Evolutionary conservation across 2,113 vertebrate species (phyloP), one percentile per base, ranked within the genome.

Genomic region (Diadophis punctatus): DNA sequence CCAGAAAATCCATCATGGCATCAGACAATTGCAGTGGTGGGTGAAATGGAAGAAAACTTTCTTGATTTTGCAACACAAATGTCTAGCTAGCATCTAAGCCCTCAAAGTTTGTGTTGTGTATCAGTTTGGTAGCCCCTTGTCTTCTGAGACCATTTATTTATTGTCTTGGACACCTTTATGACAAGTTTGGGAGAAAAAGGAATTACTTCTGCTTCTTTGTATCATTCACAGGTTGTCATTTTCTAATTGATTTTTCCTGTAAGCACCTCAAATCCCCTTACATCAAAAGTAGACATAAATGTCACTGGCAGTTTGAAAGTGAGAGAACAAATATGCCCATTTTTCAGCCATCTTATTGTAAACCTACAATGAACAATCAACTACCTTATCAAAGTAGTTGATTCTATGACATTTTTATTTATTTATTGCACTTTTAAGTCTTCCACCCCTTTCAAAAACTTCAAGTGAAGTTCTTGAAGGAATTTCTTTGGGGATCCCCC

Each of bases 1-100:
- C 48, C 92, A 87, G 48, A 88, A 92, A 89, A 86, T 91, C 84
- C 90, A 60, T 91, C 68, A 80, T 87, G 94, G 90, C 84, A n/a
- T 53, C 60, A 86, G 90, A 85, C 55, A 92, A 1, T 95, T 94
- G 48, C 48, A 27, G 58, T 88, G 1, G 34, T 95, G 39, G 91
- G 39, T 85, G 86, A 92, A 94, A 30, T 86, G 49, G 90, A 12
- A 27, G 92, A 63, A 56, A 88, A 55, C 93, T 53, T 48, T 96
- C 55, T 91, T 55, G 68, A 25, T 92, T 80, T n/a, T 90, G 60
- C 80, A 88, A 43, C 52, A 11, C 86, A 34, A 63, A 30, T 11
- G 89, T 25, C 25, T 53, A 56, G 74, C 86, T 90, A 30, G 88
- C 20, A 53, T 34, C 18, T 27, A 89, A 22, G 53, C 3, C 88